These are phyloP conservation scores for Phyllopteryx taeniolatus DNA, from an alignment of 2,113 vertebrate species.

Conservation along the genomic window DNA sequence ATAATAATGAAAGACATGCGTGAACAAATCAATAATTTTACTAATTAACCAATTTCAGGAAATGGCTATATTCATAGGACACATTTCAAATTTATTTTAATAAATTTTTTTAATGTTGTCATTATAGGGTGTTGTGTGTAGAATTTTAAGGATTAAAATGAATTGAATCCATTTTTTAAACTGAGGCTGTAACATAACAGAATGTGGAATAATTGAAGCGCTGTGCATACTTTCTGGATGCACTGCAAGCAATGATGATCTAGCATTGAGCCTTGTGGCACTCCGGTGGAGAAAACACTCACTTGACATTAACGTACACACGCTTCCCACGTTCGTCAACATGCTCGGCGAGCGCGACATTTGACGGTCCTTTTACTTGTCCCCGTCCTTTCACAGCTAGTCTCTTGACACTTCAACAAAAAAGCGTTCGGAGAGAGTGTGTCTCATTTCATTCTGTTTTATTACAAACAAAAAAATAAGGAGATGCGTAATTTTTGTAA, in stretches of 20 bases:
- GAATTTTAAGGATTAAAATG: background rate
- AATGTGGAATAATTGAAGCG: background rate
- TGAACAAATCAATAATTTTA: too few species aligned
- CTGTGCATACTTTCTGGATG: background rate
- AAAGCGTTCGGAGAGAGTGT: background rate
- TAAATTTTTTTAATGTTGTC: background rate
- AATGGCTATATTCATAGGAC: background rate
- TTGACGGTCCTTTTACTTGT: background rate
- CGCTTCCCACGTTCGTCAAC: conserved; percentile 11
- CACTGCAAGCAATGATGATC: background rate
- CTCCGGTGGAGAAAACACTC: background rate
- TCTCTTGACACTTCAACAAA: too few species aligned
- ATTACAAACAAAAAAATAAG: conserved; percentile 76
- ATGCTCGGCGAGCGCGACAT: conserved; percentile 42
- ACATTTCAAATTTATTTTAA: background rate
- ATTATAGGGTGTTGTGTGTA: background rate
- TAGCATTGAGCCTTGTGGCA: background rate
- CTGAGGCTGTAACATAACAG: background rate
- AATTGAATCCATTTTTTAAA: too few species aligned
- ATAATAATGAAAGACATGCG: too few species aligned
- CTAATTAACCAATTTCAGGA: too few species aligned
- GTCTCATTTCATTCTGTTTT: conserved; percentile 69
- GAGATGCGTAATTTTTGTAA: conserved; percentile 71
- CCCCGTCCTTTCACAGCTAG: too few species aligned
- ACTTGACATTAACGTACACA: background rate